These are phyloP conservation scores for Tigriopus japonicus DNA, from an alignment of 1,140 invertebrate genomes.

Conservation along the genomic window DNA sequence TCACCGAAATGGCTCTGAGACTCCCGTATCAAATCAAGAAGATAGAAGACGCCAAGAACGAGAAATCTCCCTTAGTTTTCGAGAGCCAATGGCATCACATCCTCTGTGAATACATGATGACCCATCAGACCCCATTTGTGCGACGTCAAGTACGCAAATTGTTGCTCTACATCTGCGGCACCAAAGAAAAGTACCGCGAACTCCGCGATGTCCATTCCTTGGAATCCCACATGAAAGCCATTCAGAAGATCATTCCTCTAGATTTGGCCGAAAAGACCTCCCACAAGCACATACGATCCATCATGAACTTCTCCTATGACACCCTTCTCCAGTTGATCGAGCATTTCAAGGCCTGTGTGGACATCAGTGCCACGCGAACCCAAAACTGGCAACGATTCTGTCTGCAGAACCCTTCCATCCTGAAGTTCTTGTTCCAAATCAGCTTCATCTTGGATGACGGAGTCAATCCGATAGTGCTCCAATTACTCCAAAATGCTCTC, in stretches of 20 bases:
- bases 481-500: slow-evolving; percentile 68
- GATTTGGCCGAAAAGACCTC: slow-evolving; percentile 17
- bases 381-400: slow-evolving; percentile 52
- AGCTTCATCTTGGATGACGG: slow-evolving; percentile 75
- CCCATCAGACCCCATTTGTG: slow-evolving; percentile 35
- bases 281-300: slow-evolving; percentile 23
- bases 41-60: slow-evolving; percentile 21
- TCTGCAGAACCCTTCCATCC: slow-evolving; percentile 27
- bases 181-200: slow-evolving; percentile 85
- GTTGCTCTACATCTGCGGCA: slow-evolving; percentile 77
- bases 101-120: slow-evolving; percentile 94
- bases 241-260: slow-evolving; percentile 1
- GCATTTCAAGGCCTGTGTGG: slow-evolving; percentile 78
- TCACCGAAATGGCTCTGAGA: slow-evolving; percentile 84
- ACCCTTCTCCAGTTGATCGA: slow-evolving; percentile 78
- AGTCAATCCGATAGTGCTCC: slow-evolving; percentile 71
- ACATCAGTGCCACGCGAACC: slow-evolving; percentile 73
- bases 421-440: slow-evolving; percentile 55
- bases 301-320: slow-evolving; percentile 53
- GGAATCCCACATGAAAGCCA: slow-evolving; percentile 31
- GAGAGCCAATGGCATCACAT: slow-evolving; percentile 45
- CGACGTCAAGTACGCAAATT: slow-evolving; percentile 49
- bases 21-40: slow-evolving; percentile 77
- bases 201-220: slow-evolving; percentile 76
- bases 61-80: neutral